A percentile compares a stretch with the other conserved stretches of the same genome.
Evolutionary conservation across 2,888 invertebrate species (phyloP).

Genomic region (Agrilus mali): DNA sequence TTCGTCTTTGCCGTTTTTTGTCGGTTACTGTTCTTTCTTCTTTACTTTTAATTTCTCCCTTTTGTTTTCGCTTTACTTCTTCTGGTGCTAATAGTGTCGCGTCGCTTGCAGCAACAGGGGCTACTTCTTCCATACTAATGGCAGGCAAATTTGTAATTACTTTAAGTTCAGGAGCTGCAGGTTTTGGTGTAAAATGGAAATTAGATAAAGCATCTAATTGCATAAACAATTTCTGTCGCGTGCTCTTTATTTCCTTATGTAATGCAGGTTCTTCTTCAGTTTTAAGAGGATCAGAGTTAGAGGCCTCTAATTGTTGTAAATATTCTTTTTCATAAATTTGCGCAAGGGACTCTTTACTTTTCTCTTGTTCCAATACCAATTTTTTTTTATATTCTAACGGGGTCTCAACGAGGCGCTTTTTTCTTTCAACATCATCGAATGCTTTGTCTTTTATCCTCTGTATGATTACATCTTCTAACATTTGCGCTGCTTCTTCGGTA

Average conservation of each 20-base stretch:
- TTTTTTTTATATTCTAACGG: slow-evolving; percentile 78
- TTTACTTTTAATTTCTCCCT: slow-evolving; percentile 45
- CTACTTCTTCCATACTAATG: slow-evolving; percentile 89
- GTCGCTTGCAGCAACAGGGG: slow-evolving; percentile 78
- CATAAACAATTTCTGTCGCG: slow-evolving; percentile 63
- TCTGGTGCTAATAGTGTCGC: slow-evolving; percentile 82
- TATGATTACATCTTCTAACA: slow-evolving; percentile 81
- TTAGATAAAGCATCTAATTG: slow-evolving; percentile 89
- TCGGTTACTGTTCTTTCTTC: slow-evolving; percentile 77
- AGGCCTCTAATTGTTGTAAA: slow-evolving; percentile 49
- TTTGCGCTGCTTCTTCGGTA: slow-evolving; percentile 78
- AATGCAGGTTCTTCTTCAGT: slow-evolving; percentile 58
- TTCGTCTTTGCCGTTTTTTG: slow-evolving; percentile 75
- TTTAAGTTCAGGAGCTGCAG: slow-evolving; percentile 73
- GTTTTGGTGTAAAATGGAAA: slow-evolving; percentile 87
- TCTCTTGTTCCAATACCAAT: slow-evolving; percentile 81
- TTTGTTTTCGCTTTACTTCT: slow-evolving; percentile 56
- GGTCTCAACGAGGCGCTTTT: slow-evolving; percentile 72
- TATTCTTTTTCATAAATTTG: slow-evolving; percentile 90
- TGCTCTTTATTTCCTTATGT: slow-evolving; percentile 63
- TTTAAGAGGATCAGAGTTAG: slow-evolving; percentile 41
- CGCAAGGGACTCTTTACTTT: slow-evolving; percentile 84
- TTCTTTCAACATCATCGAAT: slow-evolving; percentile 87
- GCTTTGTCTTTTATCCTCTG: slow-evolving; percentile 86
- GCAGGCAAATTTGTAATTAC: slow-evolving; percentile 86